Evolutionary conservation across 23 tunicate species (phyloP).

Genomic region (Phallusia fumigata): DNA sequence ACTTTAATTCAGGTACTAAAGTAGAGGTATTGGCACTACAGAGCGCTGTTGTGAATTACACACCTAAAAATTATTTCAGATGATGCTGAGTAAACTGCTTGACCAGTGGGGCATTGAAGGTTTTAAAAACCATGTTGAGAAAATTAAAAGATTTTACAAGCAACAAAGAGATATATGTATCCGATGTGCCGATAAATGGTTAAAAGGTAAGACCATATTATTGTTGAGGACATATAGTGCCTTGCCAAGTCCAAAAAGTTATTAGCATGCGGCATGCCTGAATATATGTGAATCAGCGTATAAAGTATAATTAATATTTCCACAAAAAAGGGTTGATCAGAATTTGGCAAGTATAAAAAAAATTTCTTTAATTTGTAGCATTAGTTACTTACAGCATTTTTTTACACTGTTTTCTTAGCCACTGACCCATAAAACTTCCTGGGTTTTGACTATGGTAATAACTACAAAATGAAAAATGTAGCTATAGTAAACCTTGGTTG

Average conservation of each 20-base stretch:
- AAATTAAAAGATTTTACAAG: constrained; percentile 58
- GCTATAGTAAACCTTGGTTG: too few species aligned
- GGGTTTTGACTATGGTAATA: too few species aligned
- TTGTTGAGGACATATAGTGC: not conserved
- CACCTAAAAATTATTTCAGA: constrained; percentile 7
- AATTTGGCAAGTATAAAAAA: too few species aligned
- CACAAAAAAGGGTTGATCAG: too few species aligned
- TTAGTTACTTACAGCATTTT: too few species aligned
- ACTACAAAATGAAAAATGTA: too few species aligned
- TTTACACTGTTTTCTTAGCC: too few species aligned
- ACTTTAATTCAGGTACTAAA: constrained; percentile 69
- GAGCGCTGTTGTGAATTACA: not conserved
- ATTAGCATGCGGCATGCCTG: not conserved
- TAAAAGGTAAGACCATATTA: not conserved
- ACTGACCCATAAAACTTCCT: too few species aligned
- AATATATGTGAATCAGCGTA: too few species aligned
- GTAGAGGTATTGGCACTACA: not conserved
- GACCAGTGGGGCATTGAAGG: constrained; percentile 87
- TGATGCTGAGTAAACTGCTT: constrained; percentile 43
- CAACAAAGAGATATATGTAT: constrained; percentile 60
- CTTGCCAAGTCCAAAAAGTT: too few species aligned
- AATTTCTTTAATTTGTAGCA: too few species aligned
- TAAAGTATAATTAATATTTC: too few species aligned
- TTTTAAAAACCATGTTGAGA: constrained; percentile 51
- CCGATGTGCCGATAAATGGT: not conserved